These are phyloP conservation scores for Drosophila elegans DNA, from an alignment of 1,140 invertebrate genomes.

Conservation along the genomic window DNA sequence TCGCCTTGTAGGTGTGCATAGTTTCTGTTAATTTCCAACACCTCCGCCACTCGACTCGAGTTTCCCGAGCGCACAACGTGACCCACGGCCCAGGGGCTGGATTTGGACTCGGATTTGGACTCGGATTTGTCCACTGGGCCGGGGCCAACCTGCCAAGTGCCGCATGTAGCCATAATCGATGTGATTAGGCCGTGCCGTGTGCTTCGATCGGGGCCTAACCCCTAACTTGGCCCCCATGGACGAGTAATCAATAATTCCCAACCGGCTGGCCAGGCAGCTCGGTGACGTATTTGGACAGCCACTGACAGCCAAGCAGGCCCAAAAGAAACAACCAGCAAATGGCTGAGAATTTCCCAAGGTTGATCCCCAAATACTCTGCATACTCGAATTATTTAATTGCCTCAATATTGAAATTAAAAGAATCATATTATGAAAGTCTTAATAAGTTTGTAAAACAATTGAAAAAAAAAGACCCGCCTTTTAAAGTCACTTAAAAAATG, in stretches of 20 bases:
- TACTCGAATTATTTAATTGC: too few relatives aligned
- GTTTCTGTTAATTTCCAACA: constrained; percentile 77
- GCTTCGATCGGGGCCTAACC: constrained; percentile 33
- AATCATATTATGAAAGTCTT: too few relatives aligned
- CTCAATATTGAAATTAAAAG: too few relatives aligned
- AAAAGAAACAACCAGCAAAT: constrained; percentile 48
- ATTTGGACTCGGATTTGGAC: constrained; percentile 44
- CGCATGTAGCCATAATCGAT: constrained; percentile 75
- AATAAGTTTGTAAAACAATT: too few relatives aligned
- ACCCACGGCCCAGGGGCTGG: constrained; percentile 64
- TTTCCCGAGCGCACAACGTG: constrained; percentile 56
- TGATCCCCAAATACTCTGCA: constrained; percentile 32
- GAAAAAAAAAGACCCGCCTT: too few relatives aligned
- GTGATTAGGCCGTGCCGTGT: constrained; percentile 75
- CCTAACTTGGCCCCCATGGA: constrained; percentile 45
- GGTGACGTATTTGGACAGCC: constrained; percentile 80
- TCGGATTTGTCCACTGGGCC: constrained; percentile 3
- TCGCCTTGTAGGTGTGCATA: constrained; percentile 61
- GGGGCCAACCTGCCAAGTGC: constrained; percentile 52
- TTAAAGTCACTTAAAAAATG: too few relatives aligned
- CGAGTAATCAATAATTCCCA: constrained; percentile 76
- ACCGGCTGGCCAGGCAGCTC: constrained; percentile 40
- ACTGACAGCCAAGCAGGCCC: constrained; percentile 68
- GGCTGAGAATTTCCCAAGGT: background rate
- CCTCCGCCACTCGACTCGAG: constrained; percentile 60